Base-by-base conservation (phyloP, 2,113 vertebrate genomes). In the Hippocampus guttulatus region DNA sequence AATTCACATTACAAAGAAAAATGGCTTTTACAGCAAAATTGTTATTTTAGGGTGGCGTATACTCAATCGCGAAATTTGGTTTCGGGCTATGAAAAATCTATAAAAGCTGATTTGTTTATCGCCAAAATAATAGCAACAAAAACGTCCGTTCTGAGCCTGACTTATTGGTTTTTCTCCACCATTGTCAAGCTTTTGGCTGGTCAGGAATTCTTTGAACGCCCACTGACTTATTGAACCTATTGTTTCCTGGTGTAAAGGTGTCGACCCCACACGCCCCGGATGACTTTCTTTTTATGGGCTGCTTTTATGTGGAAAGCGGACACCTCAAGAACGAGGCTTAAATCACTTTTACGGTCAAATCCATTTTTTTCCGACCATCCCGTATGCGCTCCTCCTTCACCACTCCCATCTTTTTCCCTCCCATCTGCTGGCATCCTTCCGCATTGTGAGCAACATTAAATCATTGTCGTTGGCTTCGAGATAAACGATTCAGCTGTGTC, bases 271-370 rank as follows among this genome's bases (percentile, higher is more conserved):
- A 27, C 74, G 75, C 73, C 71, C 52, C 58, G 51, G 51, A 75
- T 72, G 80, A 79, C 41, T 65, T 73, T 38, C 58, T 33, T 8
- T 30, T 58, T 58, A 85, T 71, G 71, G 72, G 64, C 30, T 47
- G 43, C 71, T 80, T 87, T 84, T 77, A 84, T 80, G 71, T 73
- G 41, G 81, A 81, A 87, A 88, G 69, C 55, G 58, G 84, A 91
- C 75, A 70, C 81, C 71, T 76, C 54, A 58, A 73, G 78, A 84
- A 76, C 49, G 12, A 63, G 49, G 12, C 54, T 83, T 89, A 81
- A 85, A 85, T 88, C 82, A 81, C 25, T 70, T 88, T 86, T 75
- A 85, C 75, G 75, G 75, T 78, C 69, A 88, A 89, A 88, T 89
- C 82, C 71, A 80, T 88, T 81, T 81, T 33, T 38, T 78, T 73